These are phyloP conservation scores for Hucho hucho DNA, from an alignment of 2,113 vertebrate species.

Conservation along the genomic window DNA sequence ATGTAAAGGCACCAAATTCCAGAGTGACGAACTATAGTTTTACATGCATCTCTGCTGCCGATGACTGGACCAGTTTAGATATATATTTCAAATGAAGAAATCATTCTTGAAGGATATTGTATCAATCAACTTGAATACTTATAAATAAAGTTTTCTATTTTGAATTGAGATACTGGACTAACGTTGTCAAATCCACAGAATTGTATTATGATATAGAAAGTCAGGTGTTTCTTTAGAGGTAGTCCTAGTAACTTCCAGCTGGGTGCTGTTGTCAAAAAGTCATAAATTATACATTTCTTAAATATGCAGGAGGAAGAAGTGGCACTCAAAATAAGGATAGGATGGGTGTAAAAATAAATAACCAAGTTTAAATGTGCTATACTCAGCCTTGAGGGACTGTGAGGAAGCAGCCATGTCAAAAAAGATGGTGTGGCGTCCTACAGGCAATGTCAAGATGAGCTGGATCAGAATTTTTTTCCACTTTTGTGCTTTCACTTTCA, in stretches of 20 bases:
- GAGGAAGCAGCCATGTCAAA: too few species aligned
- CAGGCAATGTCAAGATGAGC: too few species aligned
- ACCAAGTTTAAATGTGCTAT: too few species aligned
- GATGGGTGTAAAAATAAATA: too few species aligned
- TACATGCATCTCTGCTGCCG: neutral
- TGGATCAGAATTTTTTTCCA: too few species aligned
- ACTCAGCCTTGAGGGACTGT: too few species aligned
- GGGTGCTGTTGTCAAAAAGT: neutral
- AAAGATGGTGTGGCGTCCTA: too few species aligned
- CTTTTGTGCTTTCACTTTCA: too few species aligned
- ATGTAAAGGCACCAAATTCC: constrained; percentile 45
- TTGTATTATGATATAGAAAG: neutral
- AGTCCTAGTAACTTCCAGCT: neutral
- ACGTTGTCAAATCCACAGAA: neutral
- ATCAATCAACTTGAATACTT: constrained; percentile 1
- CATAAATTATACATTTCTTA: too few species aligned
- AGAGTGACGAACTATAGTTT: constrained; percentile 59
- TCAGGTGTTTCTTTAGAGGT: neutral
- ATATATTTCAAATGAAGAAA: neutral
- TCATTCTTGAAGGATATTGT: neutral
- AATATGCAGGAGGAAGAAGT: too few species aligned
- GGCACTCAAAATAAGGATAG: too few species aligned
- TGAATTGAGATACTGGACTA: neutral
- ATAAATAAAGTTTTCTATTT: constrained; percentile 8
- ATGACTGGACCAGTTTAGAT: constrained; percentile 19